Evolutionary conservation across 92 coral and sea anemone genomes (phyloP).

Genomic region (Phymanthus crucifer): DNA sequence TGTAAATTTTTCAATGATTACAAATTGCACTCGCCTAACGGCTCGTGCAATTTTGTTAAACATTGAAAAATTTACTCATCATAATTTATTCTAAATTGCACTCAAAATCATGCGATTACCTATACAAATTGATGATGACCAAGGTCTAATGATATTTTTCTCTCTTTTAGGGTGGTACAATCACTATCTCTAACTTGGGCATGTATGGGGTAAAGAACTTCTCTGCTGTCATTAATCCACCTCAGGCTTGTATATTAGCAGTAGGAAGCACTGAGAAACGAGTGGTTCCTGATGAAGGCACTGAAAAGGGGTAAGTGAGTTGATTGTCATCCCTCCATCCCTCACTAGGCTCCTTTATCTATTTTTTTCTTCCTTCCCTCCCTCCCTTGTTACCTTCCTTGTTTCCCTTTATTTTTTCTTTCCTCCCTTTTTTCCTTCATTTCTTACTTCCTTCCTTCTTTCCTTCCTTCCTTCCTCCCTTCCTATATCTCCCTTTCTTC

Average conservation of each 20-base stretch:
- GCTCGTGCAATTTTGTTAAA: too few species aligned
- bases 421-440: not conserved
- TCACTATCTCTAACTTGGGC: slow-evolving; percentile 94
- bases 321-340: not conserved
- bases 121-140: too few species aligned
- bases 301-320: slow-evolving; percentile 88
- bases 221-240: slow-evolving; percentile 96
- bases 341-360: not conserved
- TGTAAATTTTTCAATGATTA: too few species aligned
- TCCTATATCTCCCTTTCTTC: not conserved
- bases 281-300: slow-evolving; percentile 78
- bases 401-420: not conserved
- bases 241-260: slow-evolving; percentile 96
- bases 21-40: too few species aligned
- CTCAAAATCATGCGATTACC: too few species aligned
- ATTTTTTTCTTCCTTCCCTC: not conserved
- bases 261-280: slow-evolving; percentile 92
- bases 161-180: slow-evolving; percentile 87
- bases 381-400: not conserved
- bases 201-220: slow-evolving; percentile 95
- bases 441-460: not conserved
- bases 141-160: too few species aligned
- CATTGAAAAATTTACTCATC: too few species aligned
- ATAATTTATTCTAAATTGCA: too few species aligned
- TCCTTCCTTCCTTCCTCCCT: not conserved